A percentile compares a stretch with the other conserved stretches of the same genome.
phyloP scores from a whole-genome alignment of 1,140 invertebrate species.

The Agraylea sexmaculata region DNA sequence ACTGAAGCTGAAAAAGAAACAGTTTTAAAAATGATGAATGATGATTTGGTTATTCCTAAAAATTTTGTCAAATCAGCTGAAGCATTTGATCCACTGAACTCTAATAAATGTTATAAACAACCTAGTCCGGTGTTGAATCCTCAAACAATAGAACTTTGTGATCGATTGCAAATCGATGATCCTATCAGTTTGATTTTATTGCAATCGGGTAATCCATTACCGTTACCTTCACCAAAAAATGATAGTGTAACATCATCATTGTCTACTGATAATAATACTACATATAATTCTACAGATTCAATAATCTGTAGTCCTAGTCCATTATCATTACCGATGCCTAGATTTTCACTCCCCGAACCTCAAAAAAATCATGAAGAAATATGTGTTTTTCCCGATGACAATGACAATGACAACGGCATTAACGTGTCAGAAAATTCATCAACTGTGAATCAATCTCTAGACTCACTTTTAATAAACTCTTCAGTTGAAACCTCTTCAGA shows the following conservation, averaged over 20 bases:
- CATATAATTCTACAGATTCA: too few relatives aligned
- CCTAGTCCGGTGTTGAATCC: slow-evolving; percentile 53
- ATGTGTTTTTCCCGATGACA: slow-evolving; percentile 27
- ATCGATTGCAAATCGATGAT: slow-evolving; percentile 67
- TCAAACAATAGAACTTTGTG: slow-evolving; percentile 73
- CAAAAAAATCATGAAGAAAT: too few relatives aligned
- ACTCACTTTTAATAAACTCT: slow-evolving; percentile 16
- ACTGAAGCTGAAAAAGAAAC: slow-evolving; percentile 58
- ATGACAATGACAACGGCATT: slow-evolving; percentile 2
- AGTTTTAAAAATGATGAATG: slow-evolving; percentile 52
- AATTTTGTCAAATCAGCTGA: slow-evolving; percentile 68
- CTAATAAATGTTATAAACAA: slow-evolving; percentile 25
- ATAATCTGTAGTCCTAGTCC: neutral
- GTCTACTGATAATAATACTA: too few relatives aligned
- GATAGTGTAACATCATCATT: slow-evolving; percentile 1
- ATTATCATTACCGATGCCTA: slow-evolving; percentile 8
- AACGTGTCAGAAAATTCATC: slow-evolving; percentile 24
- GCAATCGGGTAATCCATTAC: slow-evolving; percentile 24
- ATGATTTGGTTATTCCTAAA: slow-evolving; percentile 51
- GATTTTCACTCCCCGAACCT: slow-evolving; percentile 12
- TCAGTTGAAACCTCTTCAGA: slow-evolving; percentile 22
- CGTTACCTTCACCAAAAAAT: slow-evolving; percentile 4
- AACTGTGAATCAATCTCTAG: slow-evolving; percentile 20
- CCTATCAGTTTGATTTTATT: slow-evolving; percentile 46
- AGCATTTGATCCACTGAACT: slow-evolving; percentile 42